phyloP scores from a whole-genome alignment of 2,797 vertebrate genomes.

The Brachymystax lenok region DNA sequence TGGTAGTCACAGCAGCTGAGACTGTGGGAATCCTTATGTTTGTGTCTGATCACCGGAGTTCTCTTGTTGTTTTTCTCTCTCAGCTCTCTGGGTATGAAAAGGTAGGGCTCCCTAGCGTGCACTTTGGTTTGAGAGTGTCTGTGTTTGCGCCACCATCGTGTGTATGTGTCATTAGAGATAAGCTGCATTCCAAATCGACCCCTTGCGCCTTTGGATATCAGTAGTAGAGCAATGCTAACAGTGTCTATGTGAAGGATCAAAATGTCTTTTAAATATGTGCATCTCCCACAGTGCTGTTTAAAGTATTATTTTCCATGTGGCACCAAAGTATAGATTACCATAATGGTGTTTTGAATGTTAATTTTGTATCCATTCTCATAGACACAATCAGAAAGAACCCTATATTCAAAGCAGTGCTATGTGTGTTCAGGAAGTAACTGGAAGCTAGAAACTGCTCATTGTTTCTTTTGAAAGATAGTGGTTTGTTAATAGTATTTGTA shows the following conservation, averaged over 20 bases:
- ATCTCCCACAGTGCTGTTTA: neutral
- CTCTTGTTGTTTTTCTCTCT: constrained; percentile 77
- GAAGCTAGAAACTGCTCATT: neutral
- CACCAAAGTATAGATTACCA: no score
- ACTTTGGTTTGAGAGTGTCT: constrained; percentile 58
- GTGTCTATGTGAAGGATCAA: constrained; percentile 23
- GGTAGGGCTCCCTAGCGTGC: constrained; percentile 74
- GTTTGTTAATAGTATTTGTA: neutral
- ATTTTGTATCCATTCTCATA: constrained; percentile 35
- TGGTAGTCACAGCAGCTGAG: neutral
- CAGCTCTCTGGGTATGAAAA: constrained; percentile 90
- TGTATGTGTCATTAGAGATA: constrained; percentile 25
- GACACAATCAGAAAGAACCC: neutral
- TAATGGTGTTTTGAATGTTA: no score
- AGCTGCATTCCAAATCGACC: neutral
- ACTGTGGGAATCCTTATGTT: neutral
- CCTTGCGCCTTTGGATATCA: neutral
- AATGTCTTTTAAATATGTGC: neutral
- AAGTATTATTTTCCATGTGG: no score
- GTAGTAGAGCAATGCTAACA: neutral
- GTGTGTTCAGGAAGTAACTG: neutral
- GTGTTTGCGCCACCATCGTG: constrained; percentile 44
- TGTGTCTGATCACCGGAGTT: constrained; percentile 40
- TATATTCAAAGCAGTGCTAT: neutral
- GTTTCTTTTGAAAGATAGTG: neutral